Conservation (phyloP, 2,797 vertebrate species). For the Chelonia mydas region DNA sequence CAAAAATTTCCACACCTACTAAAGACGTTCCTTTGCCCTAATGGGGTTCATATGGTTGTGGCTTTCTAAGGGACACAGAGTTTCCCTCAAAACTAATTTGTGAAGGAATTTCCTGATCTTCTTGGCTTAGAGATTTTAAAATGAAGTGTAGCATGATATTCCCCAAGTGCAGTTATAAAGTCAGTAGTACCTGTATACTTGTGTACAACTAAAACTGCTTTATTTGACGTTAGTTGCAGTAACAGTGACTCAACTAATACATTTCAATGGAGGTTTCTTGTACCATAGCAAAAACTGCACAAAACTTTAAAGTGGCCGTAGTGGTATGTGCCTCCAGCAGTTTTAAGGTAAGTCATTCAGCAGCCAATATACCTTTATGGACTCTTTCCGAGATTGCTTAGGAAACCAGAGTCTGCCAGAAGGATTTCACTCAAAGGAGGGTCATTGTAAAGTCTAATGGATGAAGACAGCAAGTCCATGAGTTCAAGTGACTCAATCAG, state of each 20-base stretch:
- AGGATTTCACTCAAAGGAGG: constrained; percentile 33
- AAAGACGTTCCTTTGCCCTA: not conserved
- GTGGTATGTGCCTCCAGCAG: constrained; percentile 25
- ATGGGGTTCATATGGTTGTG: not conserved
- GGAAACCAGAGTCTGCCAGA: constrained; percentile 59
- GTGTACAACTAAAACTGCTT: not conserved
- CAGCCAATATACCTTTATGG: constrained; percentile 53
- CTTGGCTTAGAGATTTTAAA: not conserved
- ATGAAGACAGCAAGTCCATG: constrained; percentile 48
- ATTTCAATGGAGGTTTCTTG: not conserved
- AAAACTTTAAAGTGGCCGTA: constrained; percentile 9
- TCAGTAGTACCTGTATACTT: not conserved
- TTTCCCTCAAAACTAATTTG: not conserved
- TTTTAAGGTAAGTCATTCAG: constrained; percentile 53
- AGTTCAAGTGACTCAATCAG: constrained; percentile 41
- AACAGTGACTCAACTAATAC: not conserved
- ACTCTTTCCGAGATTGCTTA: constrained; percentile 45
- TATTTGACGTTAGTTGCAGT: not conserved
- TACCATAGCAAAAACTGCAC: constrained; percentile 12
- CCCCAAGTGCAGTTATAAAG: not conserved
- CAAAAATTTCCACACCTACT: not conserved
- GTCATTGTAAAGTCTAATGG: constrained; percentile 56
- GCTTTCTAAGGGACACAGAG: not conserved
- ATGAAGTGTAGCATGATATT: not conserved
- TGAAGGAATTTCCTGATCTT: not conserved